phyloP scores from a whole-genome alignment of 2,113 vertebrate species.

The Etia nguti region DNA sequence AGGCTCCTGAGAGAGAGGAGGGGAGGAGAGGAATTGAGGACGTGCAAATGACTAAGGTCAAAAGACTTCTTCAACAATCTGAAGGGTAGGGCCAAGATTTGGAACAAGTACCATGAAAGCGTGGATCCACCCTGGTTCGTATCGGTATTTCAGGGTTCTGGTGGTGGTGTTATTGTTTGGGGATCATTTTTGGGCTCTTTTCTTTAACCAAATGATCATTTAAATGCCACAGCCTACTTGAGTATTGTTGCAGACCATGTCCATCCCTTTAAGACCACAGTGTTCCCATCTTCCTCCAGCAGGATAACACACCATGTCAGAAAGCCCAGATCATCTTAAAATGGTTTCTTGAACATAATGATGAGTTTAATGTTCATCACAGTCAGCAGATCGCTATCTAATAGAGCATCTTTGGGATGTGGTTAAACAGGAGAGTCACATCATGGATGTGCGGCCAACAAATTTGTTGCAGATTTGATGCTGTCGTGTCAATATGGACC shows the following conservation, averaged over 20 bases:
- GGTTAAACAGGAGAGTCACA: not conserved
- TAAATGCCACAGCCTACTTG: not conserved
- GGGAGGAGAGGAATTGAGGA: not conserved
- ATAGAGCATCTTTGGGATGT: not conserved
- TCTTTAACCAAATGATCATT: not conserved
- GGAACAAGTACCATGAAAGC: not conserved
- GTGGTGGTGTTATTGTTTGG: not conserved
- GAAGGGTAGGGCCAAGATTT: fast-evolving
- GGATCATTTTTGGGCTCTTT: fast-evolving
- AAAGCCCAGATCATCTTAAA: too few species aligned
- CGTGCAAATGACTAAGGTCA: not conserved
- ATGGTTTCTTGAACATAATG: not conserved
- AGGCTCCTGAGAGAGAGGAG: fast-evolving
- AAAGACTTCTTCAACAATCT: not conserved
- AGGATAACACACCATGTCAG: not conserved
- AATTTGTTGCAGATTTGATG: not conserved
- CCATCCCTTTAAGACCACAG: not conserved
- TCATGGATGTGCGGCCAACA: not conserved
- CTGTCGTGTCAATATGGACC: not conserved
- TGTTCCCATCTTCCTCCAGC: not conserved
- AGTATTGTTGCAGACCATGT: not conserved
- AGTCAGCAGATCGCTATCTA: not conserved
- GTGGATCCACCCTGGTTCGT: not conserved
- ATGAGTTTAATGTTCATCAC: not conserved
- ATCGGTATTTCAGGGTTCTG: not conserved